Percentiles rank a stretch among this genome's conserved stretches.
These are phyloP conservation scores for Macrobrachium rosenbergii DNA, from an alignment of 1,140 invertebrate species.

Conservation along the genomic window DNA sequence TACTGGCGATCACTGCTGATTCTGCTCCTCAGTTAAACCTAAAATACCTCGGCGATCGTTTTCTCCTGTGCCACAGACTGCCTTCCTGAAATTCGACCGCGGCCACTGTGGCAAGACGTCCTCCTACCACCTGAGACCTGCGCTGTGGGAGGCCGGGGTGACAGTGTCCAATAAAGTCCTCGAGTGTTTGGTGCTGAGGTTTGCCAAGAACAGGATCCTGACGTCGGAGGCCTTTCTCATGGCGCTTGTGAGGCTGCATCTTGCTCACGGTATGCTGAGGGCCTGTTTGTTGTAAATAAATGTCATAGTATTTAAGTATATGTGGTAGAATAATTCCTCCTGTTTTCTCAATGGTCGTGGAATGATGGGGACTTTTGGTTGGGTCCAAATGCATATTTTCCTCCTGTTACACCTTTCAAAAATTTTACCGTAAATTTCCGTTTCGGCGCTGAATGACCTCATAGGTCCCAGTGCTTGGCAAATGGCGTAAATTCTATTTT, in stretches of 20 bases:
- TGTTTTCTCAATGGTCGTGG: no score
- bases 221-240: slow-evolving; percentile 78
- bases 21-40: not conserved
- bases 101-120: slow-evolving; percentile 75
- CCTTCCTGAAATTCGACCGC: slow-evolving; percentile 77
- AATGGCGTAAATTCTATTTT: no score
- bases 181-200: slow-evolving; percentile 80
- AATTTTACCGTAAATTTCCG: no score
- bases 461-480: no score
- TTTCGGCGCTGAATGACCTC: no score
- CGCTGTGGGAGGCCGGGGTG: slow-evolving; percentile 79
- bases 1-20: not conserved
- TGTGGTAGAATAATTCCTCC: not conserved
- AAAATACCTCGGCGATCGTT: not conserved
- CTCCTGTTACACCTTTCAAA: no score
- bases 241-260: slow-evolving; percentile 79
- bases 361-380: no score
- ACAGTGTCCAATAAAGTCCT: slow-evolving; percentile 82
- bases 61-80: slow-evolving; percentile 70
- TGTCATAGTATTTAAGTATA: no score
- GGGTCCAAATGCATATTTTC: no score
- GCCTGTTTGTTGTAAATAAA: not conserved
- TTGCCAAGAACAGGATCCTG: slow-evolving; percentile 76
- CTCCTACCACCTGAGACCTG: slow-evolving; percentile 77
- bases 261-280: slow-evolving; percentile 77